These are phyloP conservation scores for Cacajao melanocephalus DNA, from an alignment of 2,797 vertebrate genomes.

Conservation along the genomic window DNA sequence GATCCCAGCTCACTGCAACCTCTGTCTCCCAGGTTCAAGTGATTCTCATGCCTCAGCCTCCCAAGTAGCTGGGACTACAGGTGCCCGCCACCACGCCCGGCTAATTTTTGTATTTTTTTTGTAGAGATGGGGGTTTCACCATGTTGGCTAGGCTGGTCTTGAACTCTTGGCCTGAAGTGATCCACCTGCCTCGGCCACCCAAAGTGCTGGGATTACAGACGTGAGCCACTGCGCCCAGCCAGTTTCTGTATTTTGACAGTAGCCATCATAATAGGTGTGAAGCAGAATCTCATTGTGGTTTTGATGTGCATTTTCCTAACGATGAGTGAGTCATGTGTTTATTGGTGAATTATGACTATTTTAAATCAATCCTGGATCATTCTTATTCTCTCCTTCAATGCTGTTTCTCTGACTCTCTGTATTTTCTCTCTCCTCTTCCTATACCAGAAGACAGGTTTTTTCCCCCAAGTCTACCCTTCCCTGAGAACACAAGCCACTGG, in stretches of 20 bases:
- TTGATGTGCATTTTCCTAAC: background rate
- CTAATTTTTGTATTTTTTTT: background rate
- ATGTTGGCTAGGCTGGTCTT: background rate
- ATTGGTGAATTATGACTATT: background rate
- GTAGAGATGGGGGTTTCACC: background rate
- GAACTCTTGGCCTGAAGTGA: background rate
- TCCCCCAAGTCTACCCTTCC: background rate
- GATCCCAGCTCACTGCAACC: background rate
- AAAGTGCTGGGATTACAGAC: background rate
- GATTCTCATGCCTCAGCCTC: background rate
- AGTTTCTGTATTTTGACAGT: background rate
- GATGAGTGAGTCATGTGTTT: background rate
- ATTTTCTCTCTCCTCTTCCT: background rate
- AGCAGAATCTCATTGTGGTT: background rate
- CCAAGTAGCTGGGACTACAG: background rate
- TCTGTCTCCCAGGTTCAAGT: background rate
- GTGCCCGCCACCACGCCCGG: rapidly evolving
- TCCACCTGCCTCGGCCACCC: background rate
- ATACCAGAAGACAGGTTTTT: background rate
- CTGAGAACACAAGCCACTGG: too few species aligned
- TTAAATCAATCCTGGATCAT: background rate
- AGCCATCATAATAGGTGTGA: background rate
- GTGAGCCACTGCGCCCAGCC: background rate
- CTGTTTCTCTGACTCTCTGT: background rate
- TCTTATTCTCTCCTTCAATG: background rate